These are phyloP conservation scores for Encarsia formosa DNA, from an alignment of 2,888 invertebrate species.

Conservation along the genomic window DNA sequence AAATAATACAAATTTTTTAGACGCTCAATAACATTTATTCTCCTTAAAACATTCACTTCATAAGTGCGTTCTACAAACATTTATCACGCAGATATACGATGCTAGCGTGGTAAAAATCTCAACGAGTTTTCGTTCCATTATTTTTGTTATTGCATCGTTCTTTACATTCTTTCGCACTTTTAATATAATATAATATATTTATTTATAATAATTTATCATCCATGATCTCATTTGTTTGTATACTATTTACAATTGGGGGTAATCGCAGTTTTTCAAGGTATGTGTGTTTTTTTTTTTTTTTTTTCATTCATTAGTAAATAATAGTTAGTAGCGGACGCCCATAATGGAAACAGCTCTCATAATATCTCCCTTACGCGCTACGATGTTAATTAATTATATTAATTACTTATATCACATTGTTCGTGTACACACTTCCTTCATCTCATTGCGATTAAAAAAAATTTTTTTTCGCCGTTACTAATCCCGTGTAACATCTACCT, in stretches of 20 bases:
- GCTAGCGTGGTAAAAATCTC: constrained; percentile 34
- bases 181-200: constrained; percentile 40
- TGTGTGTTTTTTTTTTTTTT: constrained; percentile 26
- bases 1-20: constrained; percentile 25
- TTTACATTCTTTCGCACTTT: constrained; percentile 28
- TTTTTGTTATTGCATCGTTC: constrained; percentile 13
- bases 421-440: constrained; percentile 39
- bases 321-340: constrained; percentile 44
- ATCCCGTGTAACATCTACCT: constrained; percentile 22
- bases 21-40: constrained; percentile 38
- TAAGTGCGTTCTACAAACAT: constrained; percentile 35
- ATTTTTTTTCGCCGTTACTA: constrained; percentile 19
- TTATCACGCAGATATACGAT: constrained; percentile 34
- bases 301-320: constrained; percentile 40
- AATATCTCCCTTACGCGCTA: constrained; percentile 40
- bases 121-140: constrained; percentile 24
- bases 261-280: constrained; percentile 34
- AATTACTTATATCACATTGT: constrained; percentile 51
- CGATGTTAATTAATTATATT: constrained; percentile 48
- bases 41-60: constrained; percentile 33
- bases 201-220: constrained; percentile 30
- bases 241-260: constrained; percentile 46
- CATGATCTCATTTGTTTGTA: constrained; percentile 38
- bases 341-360: constrained; percentile 41
- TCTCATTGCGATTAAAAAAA: constrained; percentile 22